Evolutionary conservation across 2,888 invertebrate genomes (phyloP).

Genomic region (Lasioglossum morio): DNA sequence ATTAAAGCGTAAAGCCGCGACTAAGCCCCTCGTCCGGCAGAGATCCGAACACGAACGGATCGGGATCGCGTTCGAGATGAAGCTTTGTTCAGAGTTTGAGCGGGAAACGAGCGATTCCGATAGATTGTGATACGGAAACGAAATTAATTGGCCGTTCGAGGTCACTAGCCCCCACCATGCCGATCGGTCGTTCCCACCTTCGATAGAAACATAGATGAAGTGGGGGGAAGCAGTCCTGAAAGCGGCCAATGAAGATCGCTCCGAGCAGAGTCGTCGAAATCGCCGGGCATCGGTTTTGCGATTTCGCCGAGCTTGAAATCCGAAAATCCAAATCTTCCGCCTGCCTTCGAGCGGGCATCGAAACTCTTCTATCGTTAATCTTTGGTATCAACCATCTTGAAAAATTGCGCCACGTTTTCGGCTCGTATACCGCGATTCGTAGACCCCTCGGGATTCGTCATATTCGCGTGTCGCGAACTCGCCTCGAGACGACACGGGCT

Average conservation of each 20-base stretch:
- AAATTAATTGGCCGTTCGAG: background rate
- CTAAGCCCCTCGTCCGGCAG: conserved; percentile 58
- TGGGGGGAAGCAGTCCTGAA: too few species aligned
- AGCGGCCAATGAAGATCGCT: background rate
- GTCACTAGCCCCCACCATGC: background rate
- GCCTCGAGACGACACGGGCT: background rate
- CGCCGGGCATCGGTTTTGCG: background rate
- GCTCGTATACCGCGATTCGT: conserved; percentile 55
- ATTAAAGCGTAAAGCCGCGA: conserved; percentile 71
- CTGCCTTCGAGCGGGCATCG: conserved; percentile 72
- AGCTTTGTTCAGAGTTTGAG: background rate
- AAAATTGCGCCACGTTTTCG: conserved; percentile 63
- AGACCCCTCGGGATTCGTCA: conserved; percentile 49
- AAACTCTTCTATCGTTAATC: conserved; percentile 80
- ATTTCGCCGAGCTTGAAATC: conserved; percentile 21
- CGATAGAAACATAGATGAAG: background rate
- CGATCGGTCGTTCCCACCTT: background rate
- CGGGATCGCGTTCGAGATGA: conserved; percentile 3
- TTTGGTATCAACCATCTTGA: conserved; percentile 83
- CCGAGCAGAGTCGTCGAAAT: background rate
- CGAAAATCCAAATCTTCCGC: conserved; percentile 17
- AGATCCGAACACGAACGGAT: conserved; percentile 4
- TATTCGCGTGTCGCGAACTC: conserved; percentile 19
- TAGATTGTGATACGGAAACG: background rate
- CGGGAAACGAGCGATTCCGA: conserved; percentile 13